These are phyloP conservation scores for Epistrophe grossulariae DNA, from an alignment of 2,888 invertebrate species.

Conservation along the genomic window DNA sequence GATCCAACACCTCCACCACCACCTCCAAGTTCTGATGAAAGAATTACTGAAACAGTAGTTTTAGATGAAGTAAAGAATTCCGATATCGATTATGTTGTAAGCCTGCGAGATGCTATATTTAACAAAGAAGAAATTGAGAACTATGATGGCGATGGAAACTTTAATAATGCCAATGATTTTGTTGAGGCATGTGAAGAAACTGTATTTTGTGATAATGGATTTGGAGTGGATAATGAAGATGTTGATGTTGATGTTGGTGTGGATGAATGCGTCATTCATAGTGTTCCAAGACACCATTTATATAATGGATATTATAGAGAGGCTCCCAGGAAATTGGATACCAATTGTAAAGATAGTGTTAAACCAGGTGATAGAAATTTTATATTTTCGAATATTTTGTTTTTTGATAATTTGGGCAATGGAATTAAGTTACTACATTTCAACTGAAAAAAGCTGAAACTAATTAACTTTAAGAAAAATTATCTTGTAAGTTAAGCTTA, in stretches of 20 bases:
- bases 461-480: too few relatives aligned
- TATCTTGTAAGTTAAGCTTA: too few relatives aligned
- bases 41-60: background rate
- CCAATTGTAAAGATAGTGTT: background rate
- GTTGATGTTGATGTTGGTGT: background rate
- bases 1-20: conserved; percentile 19
- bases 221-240: background rate
- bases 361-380: conserved; percentile 18
- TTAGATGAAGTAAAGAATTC: background rate
- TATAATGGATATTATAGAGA: background rate
- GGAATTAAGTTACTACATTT: too few relatives aligned
- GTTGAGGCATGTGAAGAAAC: background rate
- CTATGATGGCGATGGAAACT: background rate
- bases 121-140: background rate
- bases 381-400: background rate
- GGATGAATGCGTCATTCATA: background rate
- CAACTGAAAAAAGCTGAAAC: too few relatives aligned
- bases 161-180: background rate
- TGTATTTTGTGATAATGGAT: background rate
- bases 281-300: background rate
- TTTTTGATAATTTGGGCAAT: too few relatives aligned
- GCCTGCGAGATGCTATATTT: background rate
- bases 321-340: background rate
- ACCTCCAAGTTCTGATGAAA: background rate
- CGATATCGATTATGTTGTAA: background rate